Evolutionary conservation across 2,113 vertebrate species (phyloP), one percentile per base, ranked within the genome.

Genomic region (Phasianus colchicus): DNA sequence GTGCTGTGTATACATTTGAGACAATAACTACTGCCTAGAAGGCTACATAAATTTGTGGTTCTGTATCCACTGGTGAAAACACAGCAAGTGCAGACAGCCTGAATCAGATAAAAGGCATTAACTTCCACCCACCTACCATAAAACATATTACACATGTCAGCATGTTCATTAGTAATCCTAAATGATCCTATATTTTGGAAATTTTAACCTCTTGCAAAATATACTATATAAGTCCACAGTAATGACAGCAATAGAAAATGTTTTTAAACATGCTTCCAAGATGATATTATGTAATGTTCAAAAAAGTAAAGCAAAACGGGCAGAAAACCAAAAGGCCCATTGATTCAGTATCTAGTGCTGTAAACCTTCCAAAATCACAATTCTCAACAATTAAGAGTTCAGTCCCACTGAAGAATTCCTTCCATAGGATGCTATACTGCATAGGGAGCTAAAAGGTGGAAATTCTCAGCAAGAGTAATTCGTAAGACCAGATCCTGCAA

Each of bases 101-200:
- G 36, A 10, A 60, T 36, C 32, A 65, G 4, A 24, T 43, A 57
- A 61, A 90, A 66, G 13, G 3, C 21, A 18, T 6, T 38, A 64
- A 45, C 9, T 69, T 50, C 25, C 38, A 75, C 29, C 57, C 40
- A 63, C 0, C 30, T 70, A n/a, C 36, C 54, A 54, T 48, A 70
- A 86, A 92, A 71, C 58, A 42, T 12, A 48, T 6, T 15, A 45
- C 1, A 29, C 38, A 18, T 14, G 1, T 1, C 48, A 69, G 4
- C 25, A 69, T 13, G 30, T 90, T 54, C 88, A 88, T 79, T 93
- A 88, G 78, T 73, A 96, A 94, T 34, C 25, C 45, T 67, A 69
- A 94, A 72, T 64, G 45, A 95, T 95, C 88, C 92, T 92, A 38
- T 64, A 90, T 65, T 96, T 88, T 83, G 91, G 80, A 84, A 88